Evolutionary conservation across 2,888 invertebrate genomes (phyloP).

Genomic region (Hedya salicella): DNA sequence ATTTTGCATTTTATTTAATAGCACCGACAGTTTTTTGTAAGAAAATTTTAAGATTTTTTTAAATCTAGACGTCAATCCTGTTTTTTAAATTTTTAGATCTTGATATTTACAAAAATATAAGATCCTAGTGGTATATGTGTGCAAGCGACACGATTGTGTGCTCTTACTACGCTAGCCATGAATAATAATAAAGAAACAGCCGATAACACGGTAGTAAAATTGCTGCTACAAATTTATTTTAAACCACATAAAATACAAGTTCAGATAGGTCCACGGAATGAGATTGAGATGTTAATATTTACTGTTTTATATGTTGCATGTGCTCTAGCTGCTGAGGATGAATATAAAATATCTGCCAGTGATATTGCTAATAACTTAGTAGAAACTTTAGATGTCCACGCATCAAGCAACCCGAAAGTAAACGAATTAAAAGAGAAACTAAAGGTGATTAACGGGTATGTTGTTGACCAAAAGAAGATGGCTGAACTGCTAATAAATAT

Average conservation of each 20-base stretch:
- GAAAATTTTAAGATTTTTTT: no score
- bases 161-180: neutral
- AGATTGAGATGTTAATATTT: slow-evolving; percentile 21
- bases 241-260: slow-evolving; percentile 35
- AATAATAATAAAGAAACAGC: slow-evolving; percentile 32
- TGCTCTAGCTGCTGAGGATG: slow-evolving; percentile 12
- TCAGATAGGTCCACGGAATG: slow-evolving; percentile 30
- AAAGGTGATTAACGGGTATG: slow-evolving; percentile 60
- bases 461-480: slow-evolving; percentile 60
- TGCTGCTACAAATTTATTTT: slow-evolving; percentile 46
- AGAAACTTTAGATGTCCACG: slow-evolving; percentile 46
- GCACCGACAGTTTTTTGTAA: no score
- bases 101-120: no score
- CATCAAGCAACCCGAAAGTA: slow-evolving; percentile 52
- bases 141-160: neutral
- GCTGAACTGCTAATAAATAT: slow-evolving; percentile 58
- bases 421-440: slow-evolving; percentile 66
- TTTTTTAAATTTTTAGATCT: no score
- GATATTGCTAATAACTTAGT: slow-evolving; percentile 55
- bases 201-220: slow-evolving; percentile 45
- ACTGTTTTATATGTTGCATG: slow-evolving; percentile 8
- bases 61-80: no score
- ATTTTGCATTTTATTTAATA: no score
- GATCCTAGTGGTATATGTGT: neutral
- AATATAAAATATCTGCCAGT: slow-evolving; percentile 44